Percentiles rank a stretch among this genome's conserved stretches.
Evolutionary conservation across 2,797 vertebrate species (phyloP).

Genomic region (Lagodon rhomboides): DNA sequence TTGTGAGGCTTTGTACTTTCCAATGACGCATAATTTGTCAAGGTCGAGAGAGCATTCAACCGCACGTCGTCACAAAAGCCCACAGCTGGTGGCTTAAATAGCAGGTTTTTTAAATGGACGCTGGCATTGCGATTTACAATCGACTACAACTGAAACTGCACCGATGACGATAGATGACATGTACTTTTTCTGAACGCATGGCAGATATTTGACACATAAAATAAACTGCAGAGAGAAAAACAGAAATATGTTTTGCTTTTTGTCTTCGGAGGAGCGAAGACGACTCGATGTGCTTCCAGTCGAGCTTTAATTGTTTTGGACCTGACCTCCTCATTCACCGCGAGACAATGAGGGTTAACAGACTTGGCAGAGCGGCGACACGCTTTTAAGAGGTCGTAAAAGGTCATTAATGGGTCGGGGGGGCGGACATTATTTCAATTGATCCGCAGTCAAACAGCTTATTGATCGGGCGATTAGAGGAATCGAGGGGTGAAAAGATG

Average conservation of each 20-base stretch:
- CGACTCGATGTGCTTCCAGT: not conserved
- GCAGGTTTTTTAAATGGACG: too few relatives aligned
- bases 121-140: too few relatives aligned
- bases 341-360: slow-evolving; percentile 12
- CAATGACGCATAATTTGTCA: not conserved
- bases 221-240: not conserved
- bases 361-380: not conserved
- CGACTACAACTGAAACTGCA: not conserved
- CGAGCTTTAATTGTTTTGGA: slow-evolving; percentile 21
- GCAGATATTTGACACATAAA: not conserved
- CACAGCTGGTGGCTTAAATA: not conserved
- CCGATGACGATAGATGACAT: not conserved
- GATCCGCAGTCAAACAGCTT: slow-evolving; percentile 58
- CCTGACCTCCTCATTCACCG: slow-evolving; percentile 18
- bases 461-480: slow-evolving; percentile 65
- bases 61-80: not conserved
- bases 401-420: slow-evolving; percentile 50
- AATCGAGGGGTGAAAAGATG: slow-evolving; percentile 34
- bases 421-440: slow-evolving; percentile 58
- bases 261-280: not conserved
- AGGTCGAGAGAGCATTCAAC: not conserved
- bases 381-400: slow-evolving; percentile 57
- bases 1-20: not conserved
- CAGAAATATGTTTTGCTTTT: not conserved
- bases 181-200: not conserved